Percentiles rank a stretch among this genome's conserved stretches.
phyloP scores from a whole-genome alignment of 2,888 invertebrate genomes.

The Sinelater perroti region DNA sequence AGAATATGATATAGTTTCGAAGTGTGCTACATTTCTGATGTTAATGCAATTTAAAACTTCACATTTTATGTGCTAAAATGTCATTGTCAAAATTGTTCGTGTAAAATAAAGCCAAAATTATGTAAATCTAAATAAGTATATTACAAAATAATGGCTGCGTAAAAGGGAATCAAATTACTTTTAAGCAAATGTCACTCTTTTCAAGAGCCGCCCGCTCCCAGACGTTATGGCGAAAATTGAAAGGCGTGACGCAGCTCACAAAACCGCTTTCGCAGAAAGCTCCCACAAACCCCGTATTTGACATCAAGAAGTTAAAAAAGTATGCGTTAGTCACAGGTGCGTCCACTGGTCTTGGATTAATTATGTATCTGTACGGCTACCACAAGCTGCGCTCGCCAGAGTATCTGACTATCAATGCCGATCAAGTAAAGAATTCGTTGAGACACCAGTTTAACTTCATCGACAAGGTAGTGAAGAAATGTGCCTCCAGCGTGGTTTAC shows the following conservation, averaged over 20 bases:
- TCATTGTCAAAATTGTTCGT: constrained; percentile 20
- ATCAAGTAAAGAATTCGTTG: too few species aligned
- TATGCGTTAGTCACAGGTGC: not conserved
- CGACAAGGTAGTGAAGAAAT: constrained; percentile 86
- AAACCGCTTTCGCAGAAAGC: not conserved
- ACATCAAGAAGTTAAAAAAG: not conserved
- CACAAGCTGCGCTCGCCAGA: not conserved
- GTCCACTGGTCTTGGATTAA: not conserved
- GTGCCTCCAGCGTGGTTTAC: constrained; percentile 86
- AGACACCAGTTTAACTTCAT: constrained; percentile 81
- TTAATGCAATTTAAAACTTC: too few species aligned
- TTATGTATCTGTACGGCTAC: not conserved
- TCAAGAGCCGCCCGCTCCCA: not conserved
- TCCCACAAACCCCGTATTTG: not conserved
- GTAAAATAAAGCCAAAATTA: constrained; percentile 3
- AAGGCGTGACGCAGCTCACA: too few species aligned
- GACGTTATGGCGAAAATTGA: not conserved
- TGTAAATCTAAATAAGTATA: not conserved
- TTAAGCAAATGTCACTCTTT: not conserved
- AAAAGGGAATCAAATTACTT: too few species aligned
- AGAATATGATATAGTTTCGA: too few species aligned
- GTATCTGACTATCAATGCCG: too few species aligned
- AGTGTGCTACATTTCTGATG: too few species aligned
- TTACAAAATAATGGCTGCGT: too few species aligned
- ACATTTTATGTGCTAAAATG: too few species aligned